phyloP scores from a whole-genome alignment of 1,140 invertebrate species.

The Euura lappo region DNA sequence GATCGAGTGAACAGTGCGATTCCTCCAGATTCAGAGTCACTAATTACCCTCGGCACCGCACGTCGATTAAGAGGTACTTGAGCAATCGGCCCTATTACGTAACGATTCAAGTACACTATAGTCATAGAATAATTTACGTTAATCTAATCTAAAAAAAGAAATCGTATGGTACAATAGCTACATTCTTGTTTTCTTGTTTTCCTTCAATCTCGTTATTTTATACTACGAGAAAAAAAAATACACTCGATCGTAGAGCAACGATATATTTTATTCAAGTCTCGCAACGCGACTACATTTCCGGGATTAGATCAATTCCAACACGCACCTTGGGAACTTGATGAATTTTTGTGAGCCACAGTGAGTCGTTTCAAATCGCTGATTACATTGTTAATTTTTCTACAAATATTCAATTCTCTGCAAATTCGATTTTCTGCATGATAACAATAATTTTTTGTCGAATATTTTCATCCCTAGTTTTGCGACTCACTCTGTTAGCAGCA shows the following conservation, averaged over 20 bases:
- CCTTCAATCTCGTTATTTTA: background rate
- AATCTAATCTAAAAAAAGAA: constrained; percentile 11
- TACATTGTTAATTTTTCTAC: background rate
- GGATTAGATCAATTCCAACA: constrained; percentile 14
- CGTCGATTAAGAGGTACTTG: too few relatives aligned
- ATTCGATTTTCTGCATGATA: background rate
- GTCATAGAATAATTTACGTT: constrained; percentile 10
- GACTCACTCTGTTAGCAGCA: background rate
- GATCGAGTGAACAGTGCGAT: background rate
- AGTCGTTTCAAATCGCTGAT: background rate
- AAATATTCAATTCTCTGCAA: constrained; percentile 2
- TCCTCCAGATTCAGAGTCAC: too few relatives aligned
- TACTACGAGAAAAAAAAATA: background rate
- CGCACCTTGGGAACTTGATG: constrained; percentile 8
- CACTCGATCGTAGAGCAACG: background rate
- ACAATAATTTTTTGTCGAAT: background rate
- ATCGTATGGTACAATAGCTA: constrained; percentile 14
- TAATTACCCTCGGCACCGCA: too few relatives aligned
- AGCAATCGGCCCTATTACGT: background rate
- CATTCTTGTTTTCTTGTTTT: background rate
- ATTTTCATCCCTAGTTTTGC: background rate
- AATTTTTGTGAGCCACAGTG: background rate
- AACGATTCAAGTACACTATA: background rate
- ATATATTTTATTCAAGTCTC: background rate
- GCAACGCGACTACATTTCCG: background rate